These are phyloP conservation scores for Cephus nigrinus DNA, from an alignment of 2,888 invertebrate genomes.

Conservation along the genomic window DNA sequence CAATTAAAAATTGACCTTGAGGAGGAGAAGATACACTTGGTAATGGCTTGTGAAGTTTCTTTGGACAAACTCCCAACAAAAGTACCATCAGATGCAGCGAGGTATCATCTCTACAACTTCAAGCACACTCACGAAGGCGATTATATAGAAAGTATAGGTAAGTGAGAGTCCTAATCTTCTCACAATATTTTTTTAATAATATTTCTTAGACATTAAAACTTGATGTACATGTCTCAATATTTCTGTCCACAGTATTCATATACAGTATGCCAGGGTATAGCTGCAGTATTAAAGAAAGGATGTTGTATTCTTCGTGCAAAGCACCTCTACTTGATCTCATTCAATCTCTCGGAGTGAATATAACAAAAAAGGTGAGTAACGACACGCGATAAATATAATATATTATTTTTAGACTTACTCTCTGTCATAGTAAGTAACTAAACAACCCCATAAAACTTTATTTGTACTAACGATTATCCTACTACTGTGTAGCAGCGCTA, in stretches of 20 bases:
- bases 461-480: no score
- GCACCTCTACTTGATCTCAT: constrained; percentile 88
- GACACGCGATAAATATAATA: constrained; percentile 2
- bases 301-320: constrained; percentile 99
- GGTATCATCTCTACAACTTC: constrained; percentile 93
- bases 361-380: constrained; percentile 85
- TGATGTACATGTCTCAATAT: neutral
- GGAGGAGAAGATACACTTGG: constrained; percentile 89
- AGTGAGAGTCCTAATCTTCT: constrained; percentile 34
- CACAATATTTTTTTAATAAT: no score
- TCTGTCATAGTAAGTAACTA: neutral
- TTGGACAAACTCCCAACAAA: constrained; percentile 78
- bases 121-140: constrained; percentile 95
- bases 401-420: constrained; percentile 1
- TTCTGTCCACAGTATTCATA: constrained; percentile 83
- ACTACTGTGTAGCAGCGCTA: no score
- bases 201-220: no score
- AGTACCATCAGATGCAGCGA: constrained; percentile 86
- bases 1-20: constrained; percentile 89
- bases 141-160: constrained; percentile 85
- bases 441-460: no score
- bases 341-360: constrained; percentile 80
- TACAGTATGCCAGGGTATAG: constrained; percentile 98
- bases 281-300: constrained; percentile 96
- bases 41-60: constrained; percentile 77